These are phyloP conservation scores for Pyrrhia umbra DNA, from an alignment of 2,888 invertebrate genomes.

Conservation along the genomic window DNA sequence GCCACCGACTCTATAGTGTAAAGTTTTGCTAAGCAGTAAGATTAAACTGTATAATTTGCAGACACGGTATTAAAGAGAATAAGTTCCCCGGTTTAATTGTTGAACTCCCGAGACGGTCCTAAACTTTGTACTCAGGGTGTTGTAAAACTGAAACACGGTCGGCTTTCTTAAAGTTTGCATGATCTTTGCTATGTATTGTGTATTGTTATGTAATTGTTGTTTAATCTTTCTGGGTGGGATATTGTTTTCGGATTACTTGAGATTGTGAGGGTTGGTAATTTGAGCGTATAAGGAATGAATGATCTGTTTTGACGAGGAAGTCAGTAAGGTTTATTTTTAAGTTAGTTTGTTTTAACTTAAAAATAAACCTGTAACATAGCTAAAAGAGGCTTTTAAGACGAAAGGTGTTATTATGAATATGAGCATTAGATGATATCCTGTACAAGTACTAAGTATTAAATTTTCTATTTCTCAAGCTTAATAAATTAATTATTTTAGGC, in stretches of 20 bases:
- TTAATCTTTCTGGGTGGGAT: slow-evolving; percentile 23
- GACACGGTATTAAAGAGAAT: slow-evolving; percentile 64
- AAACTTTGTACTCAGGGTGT: slow-evolving; percentile 53
- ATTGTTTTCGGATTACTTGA: slow-evolving; percentile 32
- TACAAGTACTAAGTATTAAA: no score
- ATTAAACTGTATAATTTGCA: slow-evolving; percentile 66
- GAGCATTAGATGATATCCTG: no score
- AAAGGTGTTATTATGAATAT: no score
- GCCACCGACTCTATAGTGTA: slow-evolving; percentile 45
- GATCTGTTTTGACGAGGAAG: not conserved
- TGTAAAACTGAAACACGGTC: slow-evolving; percentile 53
- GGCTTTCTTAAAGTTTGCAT: slow-evolving; percentile 55
- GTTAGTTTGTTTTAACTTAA: no score
- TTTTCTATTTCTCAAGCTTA: no score
- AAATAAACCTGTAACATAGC: no score
- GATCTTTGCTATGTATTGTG: slow-evolving; percentile 37
- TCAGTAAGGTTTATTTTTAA: not conserved
- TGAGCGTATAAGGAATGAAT: not conserved
- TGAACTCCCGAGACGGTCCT: slow-evolving; percentile 56
- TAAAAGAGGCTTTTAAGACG: no score
- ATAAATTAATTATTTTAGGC: no score
- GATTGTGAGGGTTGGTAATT: not conserved
- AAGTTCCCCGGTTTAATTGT: slow-evolving; percentile 64
- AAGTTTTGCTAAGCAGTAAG: slow-evolving; percentile 62
- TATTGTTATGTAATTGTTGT: slow-evolving; percentile 50